Percentiles rank a stretch among this genome's conserved stretches.
Conservation (phyloP, 2,797 vertebrate species). For the Premnoplex brunnescens region DNA sequence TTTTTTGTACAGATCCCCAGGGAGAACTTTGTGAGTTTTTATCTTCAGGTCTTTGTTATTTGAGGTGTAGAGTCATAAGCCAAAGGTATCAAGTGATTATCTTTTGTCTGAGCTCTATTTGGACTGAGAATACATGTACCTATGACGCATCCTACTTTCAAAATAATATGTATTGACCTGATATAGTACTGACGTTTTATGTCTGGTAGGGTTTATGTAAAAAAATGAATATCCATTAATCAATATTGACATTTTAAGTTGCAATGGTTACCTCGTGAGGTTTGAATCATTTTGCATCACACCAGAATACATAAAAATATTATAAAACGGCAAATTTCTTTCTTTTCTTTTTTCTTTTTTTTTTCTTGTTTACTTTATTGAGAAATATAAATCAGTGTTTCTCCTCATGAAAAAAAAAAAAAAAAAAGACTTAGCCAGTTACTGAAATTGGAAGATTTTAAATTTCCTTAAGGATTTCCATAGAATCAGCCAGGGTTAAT, state of each 20-base stretch:
- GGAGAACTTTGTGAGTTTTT: not conserved
- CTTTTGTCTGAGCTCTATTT: not conserved
- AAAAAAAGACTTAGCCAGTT: not conserved
- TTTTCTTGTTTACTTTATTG: not conserved
- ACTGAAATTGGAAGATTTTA: not conserved
- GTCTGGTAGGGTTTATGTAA: not conserved
- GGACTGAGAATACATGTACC: not conserved
- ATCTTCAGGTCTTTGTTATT: not conserved
- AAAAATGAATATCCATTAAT: not conserved
- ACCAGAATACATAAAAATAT: not conserved
- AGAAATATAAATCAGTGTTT: not conserved
- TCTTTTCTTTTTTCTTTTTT: not conserved
- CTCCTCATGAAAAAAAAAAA: not conserved
- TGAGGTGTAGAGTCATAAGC: not conserved
- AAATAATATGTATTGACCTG: not conserved
- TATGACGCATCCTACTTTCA: not conserved
- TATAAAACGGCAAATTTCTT: too few relatives aligned
- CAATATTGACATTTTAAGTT: not conserved
- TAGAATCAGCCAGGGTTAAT: not conserved
- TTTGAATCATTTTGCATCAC: not conserved
- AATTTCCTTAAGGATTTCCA: not conserved
- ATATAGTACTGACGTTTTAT: not conserved
- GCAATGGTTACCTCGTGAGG: not conserved
- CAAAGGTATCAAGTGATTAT: not conserved
- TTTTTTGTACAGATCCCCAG: not conserved